Evolutionary conservation across 2,113 vertebrate genomes (phyloP), one percentile per base, ranked within the genome.

Genomic region (Baryphthengus martii): DNA sequence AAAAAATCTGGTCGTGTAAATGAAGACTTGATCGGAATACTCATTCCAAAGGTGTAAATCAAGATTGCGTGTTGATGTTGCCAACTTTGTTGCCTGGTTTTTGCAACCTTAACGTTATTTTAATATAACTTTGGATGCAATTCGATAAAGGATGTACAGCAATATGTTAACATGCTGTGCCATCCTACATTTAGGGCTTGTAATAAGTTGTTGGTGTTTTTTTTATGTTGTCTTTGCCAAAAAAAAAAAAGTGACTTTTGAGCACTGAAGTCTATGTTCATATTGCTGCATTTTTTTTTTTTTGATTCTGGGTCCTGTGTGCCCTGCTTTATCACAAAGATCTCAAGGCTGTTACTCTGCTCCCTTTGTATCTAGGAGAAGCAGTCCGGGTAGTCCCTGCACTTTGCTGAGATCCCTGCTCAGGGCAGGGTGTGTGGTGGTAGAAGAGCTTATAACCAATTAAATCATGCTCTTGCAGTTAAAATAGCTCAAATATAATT

Each of bases 151-250:
- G 94, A 96, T 97, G 92, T 92, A 78, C 80, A 72, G 83, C 96
- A 96, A 93, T 97, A 97, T 97, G 93, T 96, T 96, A 93, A 63
- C 95, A 90, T 96, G 88, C 92, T 95, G 92, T 97, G 96, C 96
- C 74, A 92, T 97, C 94, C 96, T 79, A 94, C 96, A 93, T 94
- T 95, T 96, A 81, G 83, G 92, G 55, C 86, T 95, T 93, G 90
- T 96, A 96, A 96, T 95, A 94, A 96, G 76, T 74, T 18, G n/a
- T 17, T 20, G 21, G 16, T 33, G 86, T n/a, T 72, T 72, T 70
- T 21, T 45, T 18, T 35, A n/a, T 74, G 61, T 78, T 80, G 61
- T 96, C 68, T 96, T 93, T 93, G 95, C 89, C 84, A 96, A 94
- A 95, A 89, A 90, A 87, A 74, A 90, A 44, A 31, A 50, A 90